Percentiles rank a stretch among this genome's conserved stretches.
Evolutionary conservation across 2,888 invertebrate species (phyloP).

Genomic region (Volucella inflata): DNA sequence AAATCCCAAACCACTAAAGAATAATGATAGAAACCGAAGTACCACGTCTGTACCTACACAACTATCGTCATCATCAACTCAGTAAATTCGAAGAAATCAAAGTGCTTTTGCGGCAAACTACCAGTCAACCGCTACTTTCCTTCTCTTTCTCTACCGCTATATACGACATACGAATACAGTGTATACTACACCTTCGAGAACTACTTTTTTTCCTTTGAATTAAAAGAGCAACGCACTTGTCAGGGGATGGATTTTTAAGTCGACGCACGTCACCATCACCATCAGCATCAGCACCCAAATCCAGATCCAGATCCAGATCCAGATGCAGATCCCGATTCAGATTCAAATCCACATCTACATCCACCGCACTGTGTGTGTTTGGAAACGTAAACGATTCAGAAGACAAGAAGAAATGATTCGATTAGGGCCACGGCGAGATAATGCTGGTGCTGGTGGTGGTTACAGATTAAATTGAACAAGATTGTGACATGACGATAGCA

Average conservation of each 20-base stretch:
- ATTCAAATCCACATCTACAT: background rate
- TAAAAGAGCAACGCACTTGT: constrained; percentile 74
- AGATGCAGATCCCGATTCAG: background rate
- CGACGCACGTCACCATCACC: constrained; percentile 50
- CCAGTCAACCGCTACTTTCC: constrained; percentile 25
- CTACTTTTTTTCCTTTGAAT: constrained; percentile 61
- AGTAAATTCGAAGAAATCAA: constrained; percentile 54
- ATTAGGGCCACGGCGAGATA: constrained; percentile 56
- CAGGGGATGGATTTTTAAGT: constrained; percentile 54
- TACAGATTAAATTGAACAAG: constrained; percentile 81
- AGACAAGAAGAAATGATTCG: constrained; percentile 66
- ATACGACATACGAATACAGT: too few species aligned
- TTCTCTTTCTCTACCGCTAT: background rate
- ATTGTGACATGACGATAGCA: constrained; percentile 79
- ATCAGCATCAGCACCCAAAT: background rate
- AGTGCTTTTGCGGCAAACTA: constrained; percentile 61
- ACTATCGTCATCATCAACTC: constrained; percentile 48
- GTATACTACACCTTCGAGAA: constrained; percentile 14
- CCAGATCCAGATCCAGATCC: constrained; percentile 14
- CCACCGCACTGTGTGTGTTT: constrained; percentile 25
- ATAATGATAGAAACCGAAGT: background rate
- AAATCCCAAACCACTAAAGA: constrained; percentile 36
- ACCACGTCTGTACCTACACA: constrained; percentile 12
- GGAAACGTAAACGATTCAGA: constrained; percentile 57
- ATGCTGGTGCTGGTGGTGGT: constrained; percentile 65